A percentile compares a stretch with the other conserved stretches of the same genome.
Evolutionary conservation across 92 coral and sea anemone species (phyloP).

Genomic region (Isaurus tuberculatus): DNA sequence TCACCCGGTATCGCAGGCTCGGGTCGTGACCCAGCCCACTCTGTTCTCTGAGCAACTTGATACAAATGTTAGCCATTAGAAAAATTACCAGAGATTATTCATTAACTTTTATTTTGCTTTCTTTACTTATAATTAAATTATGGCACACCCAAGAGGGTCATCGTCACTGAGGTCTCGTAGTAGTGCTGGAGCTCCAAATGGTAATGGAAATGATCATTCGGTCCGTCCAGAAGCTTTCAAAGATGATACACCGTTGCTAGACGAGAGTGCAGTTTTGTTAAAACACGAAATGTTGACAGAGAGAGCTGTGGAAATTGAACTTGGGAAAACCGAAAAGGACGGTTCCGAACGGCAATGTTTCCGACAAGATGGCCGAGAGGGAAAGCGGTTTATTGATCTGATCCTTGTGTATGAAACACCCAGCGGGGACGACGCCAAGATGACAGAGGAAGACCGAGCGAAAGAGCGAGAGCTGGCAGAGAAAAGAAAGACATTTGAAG

Average conservation of each 20-base stretch:
- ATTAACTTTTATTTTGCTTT: constrained; percentile 25
- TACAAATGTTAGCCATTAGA: neutral
- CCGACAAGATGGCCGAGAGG: constrained; percentile 68
- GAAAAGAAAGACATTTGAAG: constrained; percentile 75
- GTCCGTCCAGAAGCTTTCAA: constrained; percentile 46
- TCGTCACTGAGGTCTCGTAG: constrained; percentile 74
- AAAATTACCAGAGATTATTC: neutral
- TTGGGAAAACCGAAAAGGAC: constrained; percentile 67
- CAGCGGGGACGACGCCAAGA: constrained; percentile 49
- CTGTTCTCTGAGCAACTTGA: neutral
- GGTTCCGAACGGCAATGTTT: constrained; percentile 63
- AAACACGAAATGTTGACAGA: constrained; percentile 91
- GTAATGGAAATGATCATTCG: constrained; percentile 45
- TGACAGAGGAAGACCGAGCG: constrained; percentile 72
- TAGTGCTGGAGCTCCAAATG: constrained; percentile 33
- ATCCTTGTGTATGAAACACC: constrained; percentile 86
- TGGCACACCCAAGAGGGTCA: constrained; percentile 88
- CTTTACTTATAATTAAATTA: constrained; percentile 24
- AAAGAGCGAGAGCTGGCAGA: constrained; percentile 60
- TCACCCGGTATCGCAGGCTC: constrained; percentile 19
- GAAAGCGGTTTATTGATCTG: constrained; percentile 79
- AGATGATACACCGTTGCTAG: constrained; percentile 81
- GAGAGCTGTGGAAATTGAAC: constrained; percentile 76
- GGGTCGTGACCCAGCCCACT: neutral
- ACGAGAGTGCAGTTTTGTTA: constrained; percentile 84